Conservation (phyloP, 2,797 vertebrate species). For the Peromyscus attwateri region DNA sequence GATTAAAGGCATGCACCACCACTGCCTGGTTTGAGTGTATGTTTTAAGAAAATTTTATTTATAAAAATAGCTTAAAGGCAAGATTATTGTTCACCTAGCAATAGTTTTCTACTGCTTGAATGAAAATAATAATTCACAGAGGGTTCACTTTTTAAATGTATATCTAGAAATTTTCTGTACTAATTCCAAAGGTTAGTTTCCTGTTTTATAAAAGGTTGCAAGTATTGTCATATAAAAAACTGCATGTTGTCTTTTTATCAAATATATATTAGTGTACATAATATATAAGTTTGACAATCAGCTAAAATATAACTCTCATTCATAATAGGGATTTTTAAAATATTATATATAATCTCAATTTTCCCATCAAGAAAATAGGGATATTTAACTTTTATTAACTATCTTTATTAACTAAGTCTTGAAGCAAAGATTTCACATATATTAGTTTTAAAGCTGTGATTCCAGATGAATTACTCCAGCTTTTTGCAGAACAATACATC, state of each 20-base stretch:
- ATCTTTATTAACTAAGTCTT: constrained; percentile 46
- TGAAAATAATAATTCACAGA: background rate
- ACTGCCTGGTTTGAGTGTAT: too few relatives aligned
- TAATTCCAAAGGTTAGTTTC: constrained; percentile 6
- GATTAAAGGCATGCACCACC: too few relatives aligned
- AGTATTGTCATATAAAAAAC: background rate
- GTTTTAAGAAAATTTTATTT: constrained; percentile 49
- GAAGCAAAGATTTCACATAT: constrained; percentile 14
- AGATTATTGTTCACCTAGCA: background rate
- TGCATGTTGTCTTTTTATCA: background rate
- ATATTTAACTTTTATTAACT: constrained; percentile 17
- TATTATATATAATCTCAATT: constrained; percentile 38
- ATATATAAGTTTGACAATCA: constrained; percentile 12
- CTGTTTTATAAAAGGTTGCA: background rate
- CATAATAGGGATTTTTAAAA: background rate
- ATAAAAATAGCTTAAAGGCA: background rate
- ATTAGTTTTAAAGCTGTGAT: constrained; percentile 7
- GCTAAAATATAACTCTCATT: constrained; percentile 40
- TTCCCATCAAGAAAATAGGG: constrained; percentile 20
- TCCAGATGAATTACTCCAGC: background rate
- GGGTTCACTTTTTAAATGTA: background rate
- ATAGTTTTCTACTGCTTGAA: background rate
- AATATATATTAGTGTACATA: background rate
- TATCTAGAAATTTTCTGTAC: background rate
- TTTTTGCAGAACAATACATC: background rate